Conservation (phyloP, 2,888 invertebrate species). For the Lasius fuliginosus region DNA sequence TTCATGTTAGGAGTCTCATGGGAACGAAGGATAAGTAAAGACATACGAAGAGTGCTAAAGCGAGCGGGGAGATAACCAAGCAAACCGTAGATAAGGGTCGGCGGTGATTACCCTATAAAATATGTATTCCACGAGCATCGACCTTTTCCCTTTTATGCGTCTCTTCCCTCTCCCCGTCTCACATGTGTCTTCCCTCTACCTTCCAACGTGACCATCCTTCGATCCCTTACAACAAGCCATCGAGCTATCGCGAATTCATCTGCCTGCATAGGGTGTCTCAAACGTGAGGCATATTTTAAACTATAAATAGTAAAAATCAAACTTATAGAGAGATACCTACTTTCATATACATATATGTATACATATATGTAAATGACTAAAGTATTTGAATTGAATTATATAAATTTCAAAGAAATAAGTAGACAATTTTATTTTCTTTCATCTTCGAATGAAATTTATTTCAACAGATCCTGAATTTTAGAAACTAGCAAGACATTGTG, state of each 20-base stretch:
- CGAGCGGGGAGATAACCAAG: slow-evolving; percentile 74
- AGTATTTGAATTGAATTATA: background rate
- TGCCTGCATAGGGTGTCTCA: slow-evolving; percentile 29
- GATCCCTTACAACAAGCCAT: slow-evolving; percentile 70
- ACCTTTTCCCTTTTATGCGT: slow-evolving; percentile 71
- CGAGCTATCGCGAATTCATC: slow-evolving; percentile 53
- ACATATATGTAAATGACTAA: background rate
- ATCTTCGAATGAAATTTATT: background rate
- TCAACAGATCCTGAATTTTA: background rate
- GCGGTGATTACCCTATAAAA: slow-evolving; percentile 85
- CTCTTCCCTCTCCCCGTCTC: slow-evolving; percentile 57
- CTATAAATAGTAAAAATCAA: background rate
- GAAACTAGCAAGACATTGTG: background rate
- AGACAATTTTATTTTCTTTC: background rate
- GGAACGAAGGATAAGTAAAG: slow-evolving; percentile 40
- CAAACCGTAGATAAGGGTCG: slow-evolving; percentile 85
- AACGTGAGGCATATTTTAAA: background rate
- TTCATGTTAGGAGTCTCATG: slow-evolving; percentile 30
- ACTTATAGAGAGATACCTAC: background rate
- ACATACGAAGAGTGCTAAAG: slow-evolving; percentile 48
- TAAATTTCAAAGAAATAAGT: background rate
- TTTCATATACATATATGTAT: background rate
- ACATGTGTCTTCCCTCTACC: slow-evolving; percentile 66
- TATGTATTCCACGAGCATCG: slow-evolving; percentile 82
- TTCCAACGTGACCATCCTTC: slow-evolving; percentile 64